Conservation (phyloP, 1,140 invertebrate genomes). For the Lepidotrigona ventralis region DNA sequence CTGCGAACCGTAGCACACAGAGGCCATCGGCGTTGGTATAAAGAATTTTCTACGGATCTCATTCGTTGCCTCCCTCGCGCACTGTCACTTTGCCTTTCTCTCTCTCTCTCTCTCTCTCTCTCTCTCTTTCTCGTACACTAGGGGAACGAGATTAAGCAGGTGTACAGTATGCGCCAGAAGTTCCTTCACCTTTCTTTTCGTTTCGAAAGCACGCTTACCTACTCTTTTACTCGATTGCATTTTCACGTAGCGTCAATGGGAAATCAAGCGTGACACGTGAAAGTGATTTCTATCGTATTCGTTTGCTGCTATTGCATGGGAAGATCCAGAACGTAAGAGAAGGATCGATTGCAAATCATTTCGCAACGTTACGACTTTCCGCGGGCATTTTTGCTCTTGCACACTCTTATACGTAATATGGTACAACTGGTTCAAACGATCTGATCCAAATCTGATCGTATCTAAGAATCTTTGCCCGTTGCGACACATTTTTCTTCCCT, state of each 20-base stretch:
- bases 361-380: background rate
- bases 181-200: constrained; percentile 5
- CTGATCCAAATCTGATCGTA: constrained; percentile 15
- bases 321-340: background rate
- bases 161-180: constrained; percentile 43
- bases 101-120: background rate
- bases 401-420: too few relatives aligned
- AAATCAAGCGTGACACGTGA: constrained; percentile 16
- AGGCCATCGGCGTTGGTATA: constrained; percentile 62
- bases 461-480: constrained; percentile 19
- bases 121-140: constrained; percentile 28
- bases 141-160: constrained; percentile 44
- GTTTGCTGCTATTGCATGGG: background rate
- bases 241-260: background rate
- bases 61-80: constrained; percentile 49
- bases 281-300: background rate
- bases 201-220: background rate
- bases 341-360: background rate
- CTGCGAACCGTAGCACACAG: constrained; percentile 25
- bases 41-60: constrained; percentile 71
- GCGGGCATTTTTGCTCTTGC: background rate
- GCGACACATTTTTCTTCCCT: constrained; percentile 2
- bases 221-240: background rate
- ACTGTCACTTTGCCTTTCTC: constrained; percentile 49
- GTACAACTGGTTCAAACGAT: background rate